phyloP scores from a whole-genome alignment of 2,797 vertebrate species.

The Cyclura pinguis region DNA sequence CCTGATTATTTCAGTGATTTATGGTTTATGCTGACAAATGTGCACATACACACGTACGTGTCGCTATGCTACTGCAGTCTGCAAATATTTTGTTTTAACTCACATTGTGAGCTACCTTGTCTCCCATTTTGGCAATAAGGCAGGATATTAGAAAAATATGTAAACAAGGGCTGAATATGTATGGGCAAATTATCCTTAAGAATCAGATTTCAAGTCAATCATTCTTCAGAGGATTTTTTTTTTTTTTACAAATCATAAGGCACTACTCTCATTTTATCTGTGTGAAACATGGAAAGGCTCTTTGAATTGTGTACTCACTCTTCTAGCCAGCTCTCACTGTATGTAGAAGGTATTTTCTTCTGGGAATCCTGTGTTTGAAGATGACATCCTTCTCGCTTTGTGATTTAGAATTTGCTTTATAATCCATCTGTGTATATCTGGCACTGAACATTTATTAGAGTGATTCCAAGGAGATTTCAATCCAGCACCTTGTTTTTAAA shows the following conservation, averaged over 20 bases:
- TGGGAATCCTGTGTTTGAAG: background rate
- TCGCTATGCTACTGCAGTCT: background rate
- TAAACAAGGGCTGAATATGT: background rate
- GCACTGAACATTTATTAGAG: background rate
- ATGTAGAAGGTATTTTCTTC: background rate
- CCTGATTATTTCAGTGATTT: background rate
- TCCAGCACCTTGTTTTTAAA: background rate
- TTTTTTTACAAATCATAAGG: background rate
- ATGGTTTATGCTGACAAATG: background rate
- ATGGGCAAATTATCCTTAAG: background rate
- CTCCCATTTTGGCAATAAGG: no score
- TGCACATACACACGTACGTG: background rate
- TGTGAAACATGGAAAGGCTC: background rate
- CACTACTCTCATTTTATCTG: background rate
- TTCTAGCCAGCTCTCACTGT: background rate
- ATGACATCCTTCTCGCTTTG: background rate
- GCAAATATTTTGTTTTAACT: background rate
- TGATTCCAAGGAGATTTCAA: background rate
- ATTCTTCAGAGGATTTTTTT: background rate
- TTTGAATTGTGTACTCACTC: background rate
- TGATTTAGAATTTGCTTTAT: background rate
- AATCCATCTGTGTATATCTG: background rate
- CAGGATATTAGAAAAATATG: background rate
- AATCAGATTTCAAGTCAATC: background rate
- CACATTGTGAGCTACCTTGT: no score